These are phyloP conservation scores for Romanomermis culicivorax DNA, from an alignment of 2,888 invertebrate genomes.

Conservation along the genomic window DNA sequence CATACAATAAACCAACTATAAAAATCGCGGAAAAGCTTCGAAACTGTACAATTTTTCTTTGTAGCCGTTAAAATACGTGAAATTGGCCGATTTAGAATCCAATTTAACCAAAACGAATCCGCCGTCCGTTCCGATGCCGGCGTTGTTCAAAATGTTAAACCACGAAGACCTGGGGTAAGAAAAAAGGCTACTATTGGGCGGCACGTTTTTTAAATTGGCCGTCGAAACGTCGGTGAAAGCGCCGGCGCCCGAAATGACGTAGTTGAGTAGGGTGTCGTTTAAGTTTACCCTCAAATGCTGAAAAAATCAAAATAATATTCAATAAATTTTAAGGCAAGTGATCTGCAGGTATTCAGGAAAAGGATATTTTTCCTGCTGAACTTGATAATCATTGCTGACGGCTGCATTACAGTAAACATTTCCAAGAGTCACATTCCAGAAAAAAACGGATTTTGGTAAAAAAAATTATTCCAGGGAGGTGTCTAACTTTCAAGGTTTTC, in stretches of 20 bases:
- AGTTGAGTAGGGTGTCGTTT: not conserved
- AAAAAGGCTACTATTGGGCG: not conserved
- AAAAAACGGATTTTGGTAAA: too few relatives aligned
- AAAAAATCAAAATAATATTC: too few relatives aligned
- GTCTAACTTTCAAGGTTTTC: too few relatives aligned
- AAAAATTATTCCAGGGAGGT: too few relatives aligned
- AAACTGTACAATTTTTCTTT: not conserved
- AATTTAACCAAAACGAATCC: slow-evolving; percentile 1
- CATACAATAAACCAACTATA: too few relatives aligned
- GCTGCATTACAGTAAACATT: too few relatives aligned
- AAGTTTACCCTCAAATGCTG: not conserved
- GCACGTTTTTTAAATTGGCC: not conserved
- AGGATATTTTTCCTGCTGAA: too few relatives aligned
- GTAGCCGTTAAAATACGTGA: not conserved
- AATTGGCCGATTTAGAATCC: not conserved
- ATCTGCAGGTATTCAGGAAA: too few relatives aligned
- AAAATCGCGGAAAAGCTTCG: not conserved
- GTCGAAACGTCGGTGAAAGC: not conserved
- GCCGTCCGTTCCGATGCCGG: not conserved
- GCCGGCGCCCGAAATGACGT: slow-evolving; percentile 3
- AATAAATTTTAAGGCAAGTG: too few relatives aligned
- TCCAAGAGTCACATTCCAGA: too few relatives aligned
- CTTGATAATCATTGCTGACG: too few relatives aligned
- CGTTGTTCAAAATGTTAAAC: not conserved
- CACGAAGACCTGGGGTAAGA: not conserved